A percentile compares a stretch with the other conserved stretches of the same genome.
Conservation (phyloP, 2,113 vertebrate genomes). For the Ciconia maguari region DNA sequence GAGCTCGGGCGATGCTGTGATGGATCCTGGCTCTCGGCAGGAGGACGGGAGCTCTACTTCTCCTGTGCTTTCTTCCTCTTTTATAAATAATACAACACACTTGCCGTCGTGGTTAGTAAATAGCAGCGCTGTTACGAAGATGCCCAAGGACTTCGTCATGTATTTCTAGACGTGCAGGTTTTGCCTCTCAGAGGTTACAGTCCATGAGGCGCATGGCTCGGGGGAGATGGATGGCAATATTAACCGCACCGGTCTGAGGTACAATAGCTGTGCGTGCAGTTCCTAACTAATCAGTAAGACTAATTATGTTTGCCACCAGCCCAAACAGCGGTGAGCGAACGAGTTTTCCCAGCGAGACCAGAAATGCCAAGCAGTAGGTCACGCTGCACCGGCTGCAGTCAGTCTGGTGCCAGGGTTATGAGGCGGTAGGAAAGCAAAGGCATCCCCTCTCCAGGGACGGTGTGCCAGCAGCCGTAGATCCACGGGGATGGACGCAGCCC, state of each 20-base stretch:
- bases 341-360: background rate
- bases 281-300: background rate
- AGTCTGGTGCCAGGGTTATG: rapidly evolving
- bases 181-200: background rate
- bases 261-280: background rate
- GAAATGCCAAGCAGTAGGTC: background rate
- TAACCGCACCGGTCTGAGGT: rapidly evolving
- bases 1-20: rapidly evolving
- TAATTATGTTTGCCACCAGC: background rate
- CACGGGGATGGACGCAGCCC: rapidly evolving
- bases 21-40: background rate
- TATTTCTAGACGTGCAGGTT: background rate
- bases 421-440: background rate
- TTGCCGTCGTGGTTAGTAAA: rapidly evolving
- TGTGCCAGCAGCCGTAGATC: background rate
- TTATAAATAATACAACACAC: background rate
- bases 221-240: background rate
- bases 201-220: rapidly evolving
- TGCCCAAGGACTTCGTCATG: background rate
- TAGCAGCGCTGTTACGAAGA: background rate
- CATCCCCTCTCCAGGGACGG: too few relatives aligned
- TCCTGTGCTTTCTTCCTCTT: background rate
- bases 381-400: rapidly evolving
- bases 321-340: rapidly evolving
- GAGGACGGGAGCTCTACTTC: background rate